Conservation (phyloP, 2,888 invertebrate species). For the Melinaea menophilus region DNA sequence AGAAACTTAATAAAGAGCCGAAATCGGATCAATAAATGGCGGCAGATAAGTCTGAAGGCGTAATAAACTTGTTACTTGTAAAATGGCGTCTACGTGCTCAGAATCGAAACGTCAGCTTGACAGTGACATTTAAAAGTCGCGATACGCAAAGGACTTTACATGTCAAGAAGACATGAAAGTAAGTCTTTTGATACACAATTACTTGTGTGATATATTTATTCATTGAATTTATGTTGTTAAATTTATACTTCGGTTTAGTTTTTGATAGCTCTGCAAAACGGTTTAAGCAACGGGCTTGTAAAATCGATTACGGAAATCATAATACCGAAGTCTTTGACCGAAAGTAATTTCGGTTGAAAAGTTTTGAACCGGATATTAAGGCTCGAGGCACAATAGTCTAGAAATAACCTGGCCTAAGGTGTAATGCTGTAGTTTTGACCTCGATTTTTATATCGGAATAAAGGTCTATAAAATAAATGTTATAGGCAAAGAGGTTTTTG, state of each 20-base stretch:
- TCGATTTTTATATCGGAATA: neutral
- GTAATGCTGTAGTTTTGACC: slow-evolving; percentile 4
- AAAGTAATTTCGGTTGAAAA: slow-evolving; percentile 29
- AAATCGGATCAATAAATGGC: neutral
- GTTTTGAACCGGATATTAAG: slow-evolving; percentile 28
- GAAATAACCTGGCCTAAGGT: slow-evolving; percentile 1
- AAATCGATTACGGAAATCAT: neutral
- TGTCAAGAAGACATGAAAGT: too few relatives aligned
- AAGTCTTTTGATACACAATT: too few relatives aligned
- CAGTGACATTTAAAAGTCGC: neutral
- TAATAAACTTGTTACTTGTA: slow-evolving; percentile 3
- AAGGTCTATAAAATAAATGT: too few relatives aligned
- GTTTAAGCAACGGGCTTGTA: neutral
- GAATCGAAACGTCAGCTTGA: neutral
- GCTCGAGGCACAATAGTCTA: slow-evolving; percentile 3
- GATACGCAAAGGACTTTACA: too few relatives aligned
- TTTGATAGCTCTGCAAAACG: too few relatives aligned
- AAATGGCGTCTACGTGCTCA: neutral
- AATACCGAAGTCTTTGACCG: slow-evolving; percentile 6
- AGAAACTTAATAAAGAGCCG: neutral
- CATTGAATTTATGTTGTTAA: too few relatives aligned
- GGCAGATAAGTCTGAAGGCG: neutral
- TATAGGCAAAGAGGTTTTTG: too few relatives aligned
- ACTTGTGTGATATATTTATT: too few relatives aligned
- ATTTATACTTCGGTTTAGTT: too few relatives aligned